Percentiles rank a stretch among this genome's conserved stretches.
Conservation (phyloP, 2,113 vertebrate genomes). For the Fulmarus glacialis region DNA sequence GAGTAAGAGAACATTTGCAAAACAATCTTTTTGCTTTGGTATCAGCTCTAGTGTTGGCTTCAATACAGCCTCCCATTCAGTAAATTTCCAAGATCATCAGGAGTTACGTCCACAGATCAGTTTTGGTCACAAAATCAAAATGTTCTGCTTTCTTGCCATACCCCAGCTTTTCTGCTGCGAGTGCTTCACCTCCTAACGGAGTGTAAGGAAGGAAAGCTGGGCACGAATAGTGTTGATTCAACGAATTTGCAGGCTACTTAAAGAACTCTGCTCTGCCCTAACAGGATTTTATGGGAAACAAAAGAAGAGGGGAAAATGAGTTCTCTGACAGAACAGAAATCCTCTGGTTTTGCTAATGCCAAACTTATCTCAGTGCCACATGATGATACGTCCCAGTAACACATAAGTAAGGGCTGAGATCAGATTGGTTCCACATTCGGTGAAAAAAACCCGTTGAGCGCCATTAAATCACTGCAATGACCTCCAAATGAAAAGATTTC, state of each 20-base stretch:
- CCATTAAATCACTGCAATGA: conserved; percentile 41
- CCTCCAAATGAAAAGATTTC: conserved; percentile 11
- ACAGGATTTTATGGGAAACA: conserved; percentile 46
- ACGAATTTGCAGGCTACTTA: neutral
- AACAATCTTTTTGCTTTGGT: neutral
- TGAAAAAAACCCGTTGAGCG: rapidly evolving
- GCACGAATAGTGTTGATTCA: neutral
- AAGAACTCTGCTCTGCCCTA: neutral
- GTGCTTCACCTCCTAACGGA: neutral
- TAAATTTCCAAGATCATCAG: neutral
- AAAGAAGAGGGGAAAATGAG: neutral
- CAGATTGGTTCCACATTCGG: conserved; percentile 15
- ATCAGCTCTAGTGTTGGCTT: neutral
- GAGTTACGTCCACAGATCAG: neutral
- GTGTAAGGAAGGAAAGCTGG: neutral
- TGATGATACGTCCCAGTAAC: neutral
- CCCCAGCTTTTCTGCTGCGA: neutral
- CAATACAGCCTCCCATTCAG: neutral
- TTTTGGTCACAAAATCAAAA: neutral
- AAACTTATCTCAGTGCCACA: conserved; percentile 9
- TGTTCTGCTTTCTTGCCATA: neutral
- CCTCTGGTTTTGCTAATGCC: neutral
- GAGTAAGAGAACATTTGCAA: neutral
- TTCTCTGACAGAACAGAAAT: neutral
- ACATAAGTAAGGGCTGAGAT: neutral